Conservation (phyloP, 2,888 invertebrate species). For the Platerodrilus igneus region DNA sequence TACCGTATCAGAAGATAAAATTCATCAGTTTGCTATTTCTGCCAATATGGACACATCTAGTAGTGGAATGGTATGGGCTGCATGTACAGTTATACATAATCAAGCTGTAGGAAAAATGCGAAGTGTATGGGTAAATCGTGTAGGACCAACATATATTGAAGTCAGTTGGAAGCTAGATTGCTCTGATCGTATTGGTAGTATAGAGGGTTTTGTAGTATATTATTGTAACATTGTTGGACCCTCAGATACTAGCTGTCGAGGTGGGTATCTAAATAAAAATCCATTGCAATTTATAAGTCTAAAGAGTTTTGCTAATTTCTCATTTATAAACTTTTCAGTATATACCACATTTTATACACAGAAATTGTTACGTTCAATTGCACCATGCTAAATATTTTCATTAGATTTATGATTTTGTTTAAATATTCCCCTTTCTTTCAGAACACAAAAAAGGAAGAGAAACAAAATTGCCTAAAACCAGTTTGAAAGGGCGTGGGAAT, state of each 20-base stretch:
- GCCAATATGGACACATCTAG: slow-evolving; percentile 65
- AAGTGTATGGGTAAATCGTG: slow-evolving; percentile 51
- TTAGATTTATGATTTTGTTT: too few species aligned
- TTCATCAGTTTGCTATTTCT: slow-evolving; percentile 76
- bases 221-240: slow-evolving; percentile 63
- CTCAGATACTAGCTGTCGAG: slow-evolving; percentile 55
- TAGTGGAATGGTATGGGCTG: slow-evolving; percentile 83
- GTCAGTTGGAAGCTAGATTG: slow-evolving; percentile 76
- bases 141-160: slow-evolving; percentile 53
- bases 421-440: too few species aligned
- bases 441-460: too few species aligned
- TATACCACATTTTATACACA: too few species aligned
- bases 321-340: not conserved
- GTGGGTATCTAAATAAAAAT: slow-evolving; percentile 24
- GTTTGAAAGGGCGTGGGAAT: too few species aligned
- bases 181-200: slow-evolving; percentile 64
- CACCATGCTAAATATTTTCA: too few species aligned
- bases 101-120: slow-evolving; percentile 54
- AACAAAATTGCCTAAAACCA: too few species aligned
- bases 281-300: not conserved
- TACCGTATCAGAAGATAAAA: slow-evolving; percentile 55
- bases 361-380: too few species aligned
- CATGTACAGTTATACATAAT: slow-evolving; percentile 60
- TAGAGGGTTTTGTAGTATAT: slow-evolving; percentile 69
- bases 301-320: not conserved